Percentiles rank a stretch among this genome's conserved stretches.
Conservation (phyloP, 2,113 vertebrate species). For the Corythornis madagascariensis region DNA sequence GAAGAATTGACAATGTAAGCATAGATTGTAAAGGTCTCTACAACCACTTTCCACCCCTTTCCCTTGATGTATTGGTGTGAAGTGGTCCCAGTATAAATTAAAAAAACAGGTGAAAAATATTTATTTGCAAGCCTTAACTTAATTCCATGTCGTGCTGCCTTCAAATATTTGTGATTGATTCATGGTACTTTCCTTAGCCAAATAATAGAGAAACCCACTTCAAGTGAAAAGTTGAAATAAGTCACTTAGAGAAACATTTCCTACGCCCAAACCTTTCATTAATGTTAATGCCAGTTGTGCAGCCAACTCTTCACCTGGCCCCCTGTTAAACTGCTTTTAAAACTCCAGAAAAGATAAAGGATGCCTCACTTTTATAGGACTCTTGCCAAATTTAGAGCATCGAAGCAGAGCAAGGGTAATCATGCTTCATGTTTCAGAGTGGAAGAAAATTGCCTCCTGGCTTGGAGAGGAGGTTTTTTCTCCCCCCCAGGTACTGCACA, state of each 20-base stretch:
- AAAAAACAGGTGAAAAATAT: not conserved
- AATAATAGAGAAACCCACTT: not conserved
- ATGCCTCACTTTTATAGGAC: not conserved
- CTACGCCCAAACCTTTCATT: conserved; percentile 59
- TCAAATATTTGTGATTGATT: conserved; percentile 47
- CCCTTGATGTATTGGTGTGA: not conserved
- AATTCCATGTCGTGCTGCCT: conserved; percentile 32
- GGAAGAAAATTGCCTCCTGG: not conserved
- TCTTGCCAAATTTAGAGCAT: not conserved
- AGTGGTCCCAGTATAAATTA: not conserved
- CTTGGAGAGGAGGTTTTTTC: not conserved
- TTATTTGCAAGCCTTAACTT: conserved; percentile 39
- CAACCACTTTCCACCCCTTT: not conserved
- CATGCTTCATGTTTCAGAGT: not conserved
- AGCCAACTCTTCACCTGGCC: conserved; percentile 33
- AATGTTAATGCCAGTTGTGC: conserved; percentile 54
- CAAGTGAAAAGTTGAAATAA: conserved; percentile 40
- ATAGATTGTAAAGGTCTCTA: not conserved
- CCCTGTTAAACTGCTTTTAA: conserved; percentile 18
- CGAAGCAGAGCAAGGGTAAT: not conserved
- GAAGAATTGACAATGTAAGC: conserved; percentile 19
- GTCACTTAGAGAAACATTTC: conserved; percentile 42
- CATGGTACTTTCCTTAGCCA: not conserved
- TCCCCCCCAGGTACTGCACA: not conserved
- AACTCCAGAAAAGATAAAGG: not conserved